phyloP scores from a whole-genome alignment of 2,113 vertebrate species.

The Petroica traversi region DNA sequence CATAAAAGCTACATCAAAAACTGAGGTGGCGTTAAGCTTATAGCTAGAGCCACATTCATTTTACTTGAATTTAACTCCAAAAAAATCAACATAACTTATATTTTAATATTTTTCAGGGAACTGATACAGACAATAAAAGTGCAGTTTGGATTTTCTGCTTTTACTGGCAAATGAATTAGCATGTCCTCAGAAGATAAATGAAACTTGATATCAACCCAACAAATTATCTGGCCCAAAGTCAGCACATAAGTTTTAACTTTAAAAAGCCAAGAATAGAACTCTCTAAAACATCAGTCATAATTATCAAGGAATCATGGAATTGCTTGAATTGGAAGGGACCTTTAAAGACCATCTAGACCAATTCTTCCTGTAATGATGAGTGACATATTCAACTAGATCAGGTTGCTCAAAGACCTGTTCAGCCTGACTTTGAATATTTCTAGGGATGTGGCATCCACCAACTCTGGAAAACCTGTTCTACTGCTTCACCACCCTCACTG shows the following conservation, averaged over 20 bases:
- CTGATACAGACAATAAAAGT: neutral
- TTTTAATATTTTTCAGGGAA: neutral
- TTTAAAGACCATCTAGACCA: neutral
- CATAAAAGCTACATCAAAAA: constrained; percentile 28
- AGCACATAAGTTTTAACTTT: neutral
- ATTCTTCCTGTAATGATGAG: too few relatives aligned
- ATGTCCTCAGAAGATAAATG: neutral
- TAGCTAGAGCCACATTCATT: neutral
- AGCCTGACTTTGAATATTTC: neutral
- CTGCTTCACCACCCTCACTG: neutral
- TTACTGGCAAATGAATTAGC: constrained; percentile 2
- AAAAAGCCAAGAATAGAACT: neutral
- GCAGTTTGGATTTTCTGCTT: neutral
- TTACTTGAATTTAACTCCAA: neutral
- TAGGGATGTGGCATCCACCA: neutral
- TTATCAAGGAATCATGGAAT: neutral
- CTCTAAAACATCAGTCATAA: neutral
- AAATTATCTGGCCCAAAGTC: neutral
- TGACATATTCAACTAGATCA: neutral
- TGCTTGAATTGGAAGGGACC: neutral
- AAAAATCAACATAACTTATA: neutral
- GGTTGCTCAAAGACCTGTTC: accelerated
- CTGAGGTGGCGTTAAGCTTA: neutral
- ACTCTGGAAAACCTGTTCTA: neutral
- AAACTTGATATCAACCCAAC: neutral